Conservation (phyloP, 2,113 vertebrate genomes). For the Cyprinodon variegatus region DNA sequence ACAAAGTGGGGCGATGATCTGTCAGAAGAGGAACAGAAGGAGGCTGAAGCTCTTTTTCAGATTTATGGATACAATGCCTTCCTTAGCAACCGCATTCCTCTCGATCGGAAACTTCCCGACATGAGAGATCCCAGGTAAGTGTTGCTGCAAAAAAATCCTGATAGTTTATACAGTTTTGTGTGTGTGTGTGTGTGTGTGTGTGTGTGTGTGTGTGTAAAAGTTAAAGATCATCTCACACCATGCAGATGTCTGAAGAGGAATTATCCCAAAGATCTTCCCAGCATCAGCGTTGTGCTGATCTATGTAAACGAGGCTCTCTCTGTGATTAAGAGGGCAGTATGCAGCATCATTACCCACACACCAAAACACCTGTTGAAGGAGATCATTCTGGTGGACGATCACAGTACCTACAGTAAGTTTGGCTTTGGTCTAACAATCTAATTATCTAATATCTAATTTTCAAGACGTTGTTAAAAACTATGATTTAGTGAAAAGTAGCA, state of each 20-base stretch:
- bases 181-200: no score
- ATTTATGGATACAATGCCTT: slow-evolving; percentile 75
- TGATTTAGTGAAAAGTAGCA: not conserved
- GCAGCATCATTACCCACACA: slow-evolving; percentile 77
- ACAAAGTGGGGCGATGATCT: slow-evolving; percentile 62
- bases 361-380: slow-evolving; percentile 79
- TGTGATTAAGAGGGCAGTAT: slow-evolving; percentile 76
- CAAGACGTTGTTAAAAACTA: not conserved
- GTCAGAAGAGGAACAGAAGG: slow-evolving; percentile 61
- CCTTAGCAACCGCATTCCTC: slow-evolving; percentile 68
- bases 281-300: slow-evolving; percentile 79
- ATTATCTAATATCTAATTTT: no score
- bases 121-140: slow-evolving; percentile 62
- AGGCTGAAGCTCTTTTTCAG: slow-evolving; percentile 62
- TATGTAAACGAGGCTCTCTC: slow-evolving; percentile 83
- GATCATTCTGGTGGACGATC: slow-evolving; percentile 83
- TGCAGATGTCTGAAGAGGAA: slow-evolving; percentile 73
- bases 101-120: slow-evolving; percentile 62
- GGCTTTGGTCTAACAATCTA: not conserved
- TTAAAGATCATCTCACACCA: not conserved
- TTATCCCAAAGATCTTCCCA: slow-evolving; percentile 77
- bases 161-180: no score
- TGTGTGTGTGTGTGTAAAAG: not conserved
- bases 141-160: not conserved
- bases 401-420: slow-evolving; percentile 78